A percentile compares a stretch with the other conserved stretches of the same genome.
phyloP scores from a whole-genome alignment of 2,113 vertebrate species.

The Callipepla californica region DNA sequence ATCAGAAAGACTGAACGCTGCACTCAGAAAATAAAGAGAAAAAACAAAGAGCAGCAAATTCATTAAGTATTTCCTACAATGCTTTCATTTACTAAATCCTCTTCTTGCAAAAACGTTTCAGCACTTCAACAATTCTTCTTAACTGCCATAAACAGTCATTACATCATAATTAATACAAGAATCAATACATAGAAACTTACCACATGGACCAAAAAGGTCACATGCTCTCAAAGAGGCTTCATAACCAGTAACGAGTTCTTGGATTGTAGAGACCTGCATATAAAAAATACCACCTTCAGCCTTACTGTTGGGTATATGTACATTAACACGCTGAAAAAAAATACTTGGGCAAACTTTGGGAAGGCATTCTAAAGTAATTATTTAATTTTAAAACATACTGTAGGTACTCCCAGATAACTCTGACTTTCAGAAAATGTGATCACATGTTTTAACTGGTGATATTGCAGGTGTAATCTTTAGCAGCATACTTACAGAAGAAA shows the following conservation, averaged over 20 bases:
- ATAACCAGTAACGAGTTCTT: conserved; percentile 83
- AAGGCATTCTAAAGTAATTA: neutral
- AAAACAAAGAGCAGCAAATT: neutral
- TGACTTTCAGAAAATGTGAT: neutral
- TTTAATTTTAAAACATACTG: neutral
- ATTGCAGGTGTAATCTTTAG: accelerated
- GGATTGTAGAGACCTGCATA: conserved; percentile 78
- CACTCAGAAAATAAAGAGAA: neutral
- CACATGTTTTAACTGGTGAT: neutral
- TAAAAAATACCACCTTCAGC: neutral
- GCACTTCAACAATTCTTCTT: neutral
- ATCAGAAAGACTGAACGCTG: neutral
- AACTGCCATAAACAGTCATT: neutral
- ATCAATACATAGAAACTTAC: conserved; percentile 66
- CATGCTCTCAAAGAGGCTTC: conserved; percentile 81
- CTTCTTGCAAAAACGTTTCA: neutral
- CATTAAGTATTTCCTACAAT: neutral
- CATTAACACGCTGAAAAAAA: neutral
- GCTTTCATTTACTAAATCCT: neutral
- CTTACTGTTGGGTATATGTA: neutral
- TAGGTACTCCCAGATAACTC: neutral
- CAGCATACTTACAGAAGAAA: neutral
- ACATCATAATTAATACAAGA: neutral
- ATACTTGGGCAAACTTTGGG: neutral
- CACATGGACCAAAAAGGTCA: conserved; percentile 77